Evolutionary conservation across 2,888 invertebrate species (phyloP).

Genomic region (Odontothrips loti): DNA sequence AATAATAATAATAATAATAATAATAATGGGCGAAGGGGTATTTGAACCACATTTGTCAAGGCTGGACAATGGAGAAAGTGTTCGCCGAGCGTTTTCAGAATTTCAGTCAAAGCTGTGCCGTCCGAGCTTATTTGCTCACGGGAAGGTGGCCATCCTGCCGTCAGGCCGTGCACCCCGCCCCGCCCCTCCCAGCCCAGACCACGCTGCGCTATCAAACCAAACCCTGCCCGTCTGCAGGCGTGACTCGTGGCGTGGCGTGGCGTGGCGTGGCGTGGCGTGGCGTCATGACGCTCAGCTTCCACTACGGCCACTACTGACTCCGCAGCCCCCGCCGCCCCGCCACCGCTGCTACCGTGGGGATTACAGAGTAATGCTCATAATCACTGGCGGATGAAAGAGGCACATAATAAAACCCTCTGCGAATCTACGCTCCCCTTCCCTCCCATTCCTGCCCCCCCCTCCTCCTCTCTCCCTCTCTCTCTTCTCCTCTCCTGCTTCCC

Average conservation of each 20-base stretch:
- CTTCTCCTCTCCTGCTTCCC: not conserved
- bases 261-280: not conserved
- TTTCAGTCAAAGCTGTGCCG: too few species aligned
- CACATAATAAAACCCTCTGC: constrained; percentile 24
- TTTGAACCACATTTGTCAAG: too few species aligned
- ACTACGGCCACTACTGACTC: not conserved
- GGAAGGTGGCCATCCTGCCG: not conserved
- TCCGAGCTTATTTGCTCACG: too few species aligned
- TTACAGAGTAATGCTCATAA: constrained; percentile 24
- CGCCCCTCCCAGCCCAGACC: not conserved
- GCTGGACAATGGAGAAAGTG: too few species aligned
- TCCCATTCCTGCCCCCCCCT: not conserved
- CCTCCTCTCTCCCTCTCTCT: not conserved
- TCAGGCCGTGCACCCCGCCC: not conserved
- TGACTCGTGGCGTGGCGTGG: too few species aligned
- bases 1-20: not conserved
- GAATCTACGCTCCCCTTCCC: not conserved
- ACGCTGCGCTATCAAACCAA: not conserved
- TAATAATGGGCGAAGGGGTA: not conserved
- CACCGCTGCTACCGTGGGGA: not conserved
- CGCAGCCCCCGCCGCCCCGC: not conserved
- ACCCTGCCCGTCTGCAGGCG: not conserved
- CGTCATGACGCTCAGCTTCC: not conserved
- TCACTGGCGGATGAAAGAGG: constrained; percentile 19
- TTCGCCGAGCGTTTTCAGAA: too few species aligned